Base-by-base conservation (phyloP, 2,888 invertebrate species). In the Temnothorax ravouxi region DNA sequence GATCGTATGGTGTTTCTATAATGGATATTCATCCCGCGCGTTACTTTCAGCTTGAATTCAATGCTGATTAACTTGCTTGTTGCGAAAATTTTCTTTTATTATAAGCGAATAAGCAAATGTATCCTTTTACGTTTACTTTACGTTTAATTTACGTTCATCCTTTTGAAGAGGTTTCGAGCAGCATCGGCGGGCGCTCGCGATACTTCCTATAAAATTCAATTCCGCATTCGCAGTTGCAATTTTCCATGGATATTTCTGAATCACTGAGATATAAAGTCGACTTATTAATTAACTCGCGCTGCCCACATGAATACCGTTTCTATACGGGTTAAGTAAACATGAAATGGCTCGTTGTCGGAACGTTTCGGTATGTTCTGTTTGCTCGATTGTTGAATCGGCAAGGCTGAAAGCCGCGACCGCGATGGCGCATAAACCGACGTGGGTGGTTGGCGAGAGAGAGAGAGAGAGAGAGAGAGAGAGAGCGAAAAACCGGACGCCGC, bases 391-490 rank as follows among this genome's bases (percentile, higher is more conserved):
- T 50, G 66, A 52, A 66, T 41, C 76, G 76, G 77, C 54, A n/a
- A 66, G 76, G 52, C 13, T 25, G 69, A 54, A 77, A 77, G 69
- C 77, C 41, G 44, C 69, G 77, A 77, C 76, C 66, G 76, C 77
- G 77, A 41, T 77, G 54, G 29, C 69, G 54, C 29, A 69, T 67
- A 77, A 77, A 54, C 41, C 67, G 25, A 38, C 25, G 29, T 15
- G n/a, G n/a, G 9, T 44, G 44, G 47, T 15, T n/a, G 41, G 11
- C 21, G 75, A 62, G 25, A 50, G 62, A 18, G 62, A 38, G 52
- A 62, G 25, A 50, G 62, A 50, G 62, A 18, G 62, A 38, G 52
- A 62, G 25, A 50, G 62, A 62, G 25, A 50, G 62, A 25, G 62
- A 38, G 38, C 18, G 64, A 76, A 76, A 76, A 77, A 77, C 25